Evolutionary conservation across 1,140 invertebrate species (phyloP), one percentile per base, ranked within the genome.

Genomic region (Drosophila repleta): DNA sequence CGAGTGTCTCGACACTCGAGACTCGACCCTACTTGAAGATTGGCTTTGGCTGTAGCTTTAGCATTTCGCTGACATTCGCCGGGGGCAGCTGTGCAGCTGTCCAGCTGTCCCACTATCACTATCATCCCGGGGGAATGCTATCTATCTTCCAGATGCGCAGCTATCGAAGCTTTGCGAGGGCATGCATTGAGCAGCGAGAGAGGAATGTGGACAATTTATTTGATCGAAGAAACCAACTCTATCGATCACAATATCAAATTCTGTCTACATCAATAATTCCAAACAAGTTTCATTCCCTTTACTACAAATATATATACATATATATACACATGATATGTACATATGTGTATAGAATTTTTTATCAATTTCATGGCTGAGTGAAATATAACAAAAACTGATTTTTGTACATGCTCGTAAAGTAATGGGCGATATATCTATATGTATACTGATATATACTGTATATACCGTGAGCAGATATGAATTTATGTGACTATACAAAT

Each of bases 41-140:
- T 17, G 20, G 39, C 37, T 52, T 58, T 37, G 29, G 46, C 53
- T 51, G 48, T 17, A 15, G 39, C 37, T 52, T 58, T 37, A 37
- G 46, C 53, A 70, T 57, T 70, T 65, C 51, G 66, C 60, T 56
- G 65, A 68, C 56, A 68, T 68, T 68, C 39, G 29, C 55, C 24
- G 10, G 64, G 20, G 51, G 55, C 29, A 29, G 7, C 29, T n/a
- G n/a, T n/a, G 29, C 35, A 58, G 49, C 29, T 58, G 62, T n/a
- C n/a, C 62, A 66, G 62, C 65, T 68, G 65, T 13, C 17, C 6
- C 11, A 61, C 17, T 61, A 61, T 61, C 43, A 48, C 13, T n/a
- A n/a, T n/a, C n/a, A n/a, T n/a, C n/a, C n/a, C n/a, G n/a, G n/a
- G n/a, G 35, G 24, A 63, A 46, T 57, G 53, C 26, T 46, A 48